phyloP scores from a whole-genome alignment of 2,113 vertebrate genomes.

The Antechinus stuartii region DNA sequence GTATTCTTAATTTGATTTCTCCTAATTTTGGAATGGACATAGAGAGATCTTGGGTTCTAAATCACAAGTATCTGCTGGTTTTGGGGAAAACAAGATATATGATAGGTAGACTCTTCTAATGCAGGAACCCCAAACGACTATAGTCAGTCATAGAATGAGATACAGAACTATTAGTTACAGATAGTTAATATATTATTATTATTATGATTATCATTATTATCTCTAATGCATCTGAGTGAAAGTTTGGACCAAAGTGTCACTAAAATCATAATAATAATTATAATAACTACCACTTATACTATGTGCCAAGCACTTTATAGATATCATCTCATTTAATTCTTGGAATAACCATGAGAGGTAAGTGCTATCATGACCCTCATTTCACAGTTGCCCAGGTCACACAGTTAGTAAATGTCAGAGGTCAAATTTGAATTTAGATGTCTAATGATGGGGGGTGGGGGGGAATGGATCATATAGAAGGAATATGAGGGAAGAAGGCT shows the following conservation, averaged over 20 bases:
- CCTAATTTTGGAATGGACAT: background rate
- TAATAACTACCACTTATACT: background rate
- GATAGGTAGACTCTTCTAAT: background rate
- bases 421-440: background rate
- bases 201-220: background rate
- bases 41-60: background rate
- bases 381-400: background rate
- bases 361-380: background rate
- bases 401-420: background rate
- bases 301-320: background rate
- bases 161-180: background rate
- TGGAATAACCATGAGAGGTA: background rate
- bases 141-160: background rate
- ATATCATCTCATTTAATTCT: background rate
- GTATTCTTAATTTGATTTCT: background rate
- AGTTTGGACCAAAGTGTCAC: background rate
- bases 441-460: too few relatives aligned
- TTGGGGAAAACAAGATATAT: background rate
- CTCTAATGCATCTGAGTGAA: background rate
- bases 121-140: background rate
- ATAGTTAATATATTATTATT: background rate
- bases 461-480: background rate
- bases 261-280: background rate
- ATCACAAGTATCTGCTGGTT: background rate
- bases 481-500: background rate